Conservation (phyloP, 2,113 vertebrate species). For the Ginglymostoma cirratum region DNA sequence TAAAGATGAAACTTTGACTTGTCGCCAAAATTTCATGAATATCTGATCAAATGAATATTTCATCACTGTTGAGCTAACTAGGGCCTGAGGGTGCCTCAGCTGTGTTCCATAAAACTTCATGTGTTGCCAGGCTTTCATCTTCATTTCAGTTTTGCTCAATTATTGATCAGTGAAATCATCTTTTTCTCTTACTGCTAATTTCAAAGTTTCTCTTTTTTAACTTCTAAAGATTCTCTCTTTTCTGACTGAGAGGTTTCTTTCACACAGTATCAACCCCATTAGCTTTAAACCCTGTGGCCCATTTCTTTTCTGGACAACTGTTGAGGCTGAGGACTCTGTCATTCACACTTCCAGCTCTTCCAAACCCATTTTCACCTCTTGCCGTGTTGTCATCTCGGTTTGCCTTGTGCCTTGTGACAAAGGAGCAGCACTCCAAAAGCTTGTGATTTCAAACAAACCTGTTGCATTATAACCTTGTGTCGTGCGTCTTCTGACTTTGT, state of each 20-base stretch:
- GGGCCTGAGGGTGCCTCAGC: not conserved
- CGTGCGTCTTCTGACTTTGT: too few species aligned
- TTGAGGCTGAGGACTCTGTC: not conserved
- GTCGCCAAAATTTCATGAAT: not conserved
- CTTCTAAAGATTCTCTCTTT: not conserved
- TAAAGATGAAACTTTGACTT: not conserved
- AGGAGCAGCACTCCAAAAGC: too few species aligned
- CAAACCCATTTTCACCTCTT: not conserved
- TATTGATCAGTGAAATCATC: constrained; percentile 10
- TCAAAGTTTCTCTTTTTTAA: not conserved
- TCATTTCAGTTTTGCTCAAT: constrained; percentile 16
- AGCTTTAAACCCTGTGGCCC: too few species aligned
- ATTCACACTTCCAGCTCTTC: not conserved
- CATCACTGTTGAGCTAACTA: not conserved
- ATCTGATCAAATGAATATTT: constrained; percentile 20
- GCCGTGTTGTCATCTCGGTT: not conserved
- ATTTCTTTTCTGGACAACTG: not conserved
- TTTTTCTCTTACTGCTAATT: not conserved
- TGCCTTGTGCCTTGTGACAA: not conserved
- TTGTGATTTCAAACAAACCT: too few species aligned
- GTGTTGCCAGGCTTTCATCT: not conserved
- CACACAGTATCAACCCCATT: not conserved
- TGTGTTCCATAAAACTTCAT: not conserved
- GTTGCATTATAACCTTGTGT: too few species aligned
- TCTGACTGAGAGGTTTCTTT: not conserved